Evolutionary conservation across 1,140 invertebrate species (phyloP), one percentile per base, ranked within the genome.

Genomic region (Hydropsyche tenuis): DNA sequence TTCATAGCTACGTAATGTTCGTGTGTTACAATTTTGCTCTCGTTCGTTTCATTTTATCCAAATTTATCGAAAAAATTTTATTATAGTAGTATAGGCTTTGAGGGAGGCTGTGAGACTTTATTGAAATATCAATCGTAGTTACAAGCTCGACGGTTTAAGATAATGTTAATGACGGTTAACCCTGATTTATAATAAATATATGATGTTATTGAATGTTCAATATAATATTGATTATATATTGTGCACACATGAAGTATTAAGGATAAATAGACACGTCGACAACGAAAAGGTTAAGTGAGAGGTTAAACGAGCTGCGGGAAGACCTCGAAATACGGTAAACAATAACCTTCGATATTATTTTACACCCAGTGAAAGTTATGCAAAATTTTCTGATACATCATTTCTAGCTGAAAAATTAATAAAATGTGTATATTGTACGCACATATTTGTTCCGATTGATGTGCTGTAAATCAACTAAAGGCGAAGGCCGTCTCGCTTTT

Each of bases 211-310:
- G 42, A 9, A 9, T 6, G 14, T 5, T 51, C 14, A 51, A 51
- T 51, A 51, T 14, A 4, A 51, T 4, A 51, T 16, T 51, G 46
- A 51, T 51, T 51, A 51, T 5, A 51, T 51, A n/a, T 16, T 51
- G 14, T 51, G 46, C 3, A 51, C 14, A 51, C 3, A 51, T 14
- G 18, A 5, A n/a, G 4, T 51, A 51, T 20, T 5, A 51, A 51
- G 14, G 46, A 51, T 51, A 37, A 37, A 37, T 37, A 37, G 30
- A 37, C 9, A 4, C 30, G 3, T 53, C 48, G 48, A 53, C n/a
- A 53, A 18, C 23, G 56, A 23, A 60, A 60, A 60, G 56, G 56
- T 60, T 60, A 60, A 60, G 56, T 60, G 56, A 60, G 23, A 60
- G 56, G 56, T 60, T 60, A 60, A 60, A 60, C 56, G 11, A 12